Evolutionary conservation across 2,797 vertebrate species (phyloP).

Genomic region (Pantherophis vulpinus): DNA sequence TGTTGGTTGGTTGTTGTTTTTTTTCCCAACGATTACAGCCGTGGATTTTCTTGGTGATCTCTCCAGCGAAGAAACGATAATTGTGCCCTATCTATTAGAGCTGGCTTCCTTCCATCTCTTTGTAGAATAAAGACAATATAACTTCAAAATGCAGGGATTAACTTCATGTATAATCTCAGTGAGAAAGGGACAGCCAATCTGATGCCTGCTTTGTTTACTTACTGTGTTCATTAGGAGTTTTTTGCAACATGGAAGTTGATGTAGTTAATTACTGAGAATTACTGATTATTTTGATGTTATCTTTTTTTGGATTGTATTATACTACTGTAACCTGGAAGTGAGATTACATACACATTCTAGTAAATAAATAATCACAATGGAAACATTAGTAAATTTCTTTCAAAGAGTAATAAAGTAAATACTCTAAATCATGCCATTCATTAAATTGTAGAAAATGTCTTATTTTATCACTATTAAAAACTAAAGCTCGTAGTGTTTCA

Average conservation of each 20-base stretch:
- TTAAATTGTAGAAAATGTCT: slow-evolving; percentile 27
- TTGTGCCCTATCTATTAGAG: not conserved
- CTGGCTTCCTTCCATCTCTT: not conserved
- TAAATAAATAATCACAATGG: not conserved
- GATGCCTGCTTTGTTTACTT: not conserved
- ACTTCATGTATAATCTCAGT: not conserved
- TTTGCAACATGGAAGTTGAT: not conserved
- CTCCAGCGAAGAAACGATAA: not conserved
- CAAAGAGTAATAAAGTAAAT: not conserved
- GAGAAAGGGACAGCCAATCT: not conserved
- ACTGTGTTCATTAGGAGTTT: not conserved
- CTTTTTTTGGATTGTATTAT: not conserved
- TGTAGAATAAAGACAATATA: accelerated
- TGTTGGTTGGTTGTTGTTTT: not conserved
- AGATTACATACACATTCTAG: not conserved
- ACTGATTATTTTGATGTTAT: not conserved
- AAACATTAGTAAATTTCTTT: not conserved
- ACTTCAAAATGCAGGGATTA: not conserved
- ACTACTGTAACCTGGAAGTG: not conserved
- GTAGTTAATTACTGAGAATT: not conserved
- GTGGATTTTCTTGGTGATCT: not conserved
- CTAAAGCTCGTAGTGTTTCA: slow-evolving; percentile 31
- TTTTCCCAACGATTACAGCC: not conserved
- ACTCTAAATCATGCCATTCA: not conserved
- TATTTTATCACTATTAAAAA: slow-evolving; percentile 47